A percentile compares a stretch with the other conserved stretches of the same genome.
Evolutionary conservation across 2,113 vertebrate genomes (phyloP).

Genomic region (Peucedramus taeniatus): DNA sequence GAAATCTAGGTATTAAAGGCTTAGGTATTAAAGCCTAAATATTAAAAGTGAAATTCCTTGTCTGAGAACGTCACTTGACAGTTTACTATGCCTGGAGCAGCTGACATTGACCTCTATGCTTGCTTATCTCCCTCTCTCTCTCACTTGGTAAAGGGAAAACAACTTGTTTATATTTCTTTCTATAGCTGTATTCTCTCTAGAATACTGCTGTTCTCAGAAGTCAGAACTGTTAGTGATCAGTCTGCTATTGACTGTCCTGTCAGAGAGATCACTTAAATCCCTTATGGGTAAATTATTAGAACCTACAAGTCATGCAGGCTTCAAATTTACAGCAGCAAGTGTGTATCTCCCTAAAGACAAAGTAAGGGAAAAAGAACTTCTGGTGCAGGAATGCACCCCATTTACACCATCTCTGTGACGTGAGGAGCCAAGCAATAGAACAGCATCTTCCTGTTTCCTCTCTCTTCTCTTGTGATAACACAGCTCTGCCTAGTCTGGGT

Average conservation of each 20-base stretch:
- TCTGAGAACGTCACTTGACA: background rate
- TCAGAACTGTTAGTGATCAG: background rate
- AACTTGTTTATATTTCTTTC: background rate
- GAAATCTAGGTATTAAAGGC: background rate
- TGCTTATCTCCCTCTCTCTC: background rate
- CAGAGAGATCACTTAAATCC: background rate
- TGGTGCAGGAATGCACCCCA: background rate
- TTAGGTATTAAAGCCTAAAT: background rate
- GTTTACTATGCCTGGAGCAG: background rate
- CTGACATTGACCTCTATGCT: background rate
- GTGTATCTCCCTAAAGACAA: background rate
- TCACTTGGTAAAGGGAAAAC: background rate
- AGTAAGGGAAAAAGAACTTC: background rate
- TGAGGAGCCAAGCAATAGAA: background rate
- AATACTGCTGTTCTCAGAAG: background rate
- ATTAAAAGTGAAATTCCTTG: background rate
- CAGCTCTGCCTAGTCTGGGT: background rate
- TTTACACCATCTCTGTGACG: background rate
- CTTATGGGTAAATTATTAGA: background rate
- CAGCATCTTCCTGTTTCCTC: background rate
- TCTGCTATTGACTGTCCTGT: background rate
- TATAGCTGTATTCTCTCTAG: background rate
- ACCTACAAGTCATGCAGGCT: background rate
- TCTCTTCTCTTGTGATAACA: background rate
- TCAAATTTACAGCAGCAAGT: background rate